These are phyloP conservation scores for Antheraea yamamai DNA, from an alignment of 2,888 invertebrate genomes.

Conservation along the genomic window DNA sequence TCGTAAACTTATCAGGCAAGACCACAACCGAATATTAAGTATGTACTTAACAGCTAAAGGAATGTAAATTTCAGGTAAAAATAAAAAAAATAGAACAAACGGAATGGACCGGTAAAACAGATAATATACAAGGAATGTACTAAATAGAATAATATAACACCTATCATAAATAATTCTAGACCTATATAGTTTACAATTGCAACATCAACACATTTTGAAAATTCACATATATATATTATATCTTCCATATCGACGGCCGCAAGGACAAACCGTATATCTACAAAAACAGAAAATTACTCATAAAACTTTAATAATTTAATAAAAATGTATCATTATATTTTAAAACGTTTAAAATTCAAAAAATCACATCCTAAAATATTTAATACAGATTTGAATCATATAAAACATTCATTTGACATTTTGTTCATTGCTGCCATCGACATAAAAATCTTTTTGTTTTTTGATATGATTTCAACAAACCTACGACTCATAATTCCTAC, in stretches of 20 bases:
- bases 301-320: no score
- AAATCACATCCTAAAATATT: no score
- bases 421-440: no score
- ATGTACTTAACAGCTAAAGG: constrained; percentile 78
- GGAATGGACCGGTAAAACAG: constrained; percentile 59
- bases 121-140: constrained; percentile 45
- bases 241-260: no score
- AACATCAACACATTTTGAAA: constrained; percentile 18
- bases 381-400: no score
- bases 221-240: not conserved
- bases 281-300: no score
- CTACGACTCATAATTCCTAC: not conserved
- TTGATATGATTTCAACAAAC: constrained; percentile 6
- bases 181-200: constrained; percentile 25
- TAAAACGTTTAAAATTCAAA: no score
- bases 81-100: constrained; percentile 40
- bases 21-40: constrained; percentile 82
- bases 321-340: no score
- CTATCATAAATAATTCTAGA: constrained; percentile 30
- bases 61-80: constrained; percentile 69
- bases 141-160: constrained; percentile 39
- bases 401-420: no score
- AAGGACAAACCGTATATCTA: no score
- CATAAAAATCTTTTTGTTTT: not conserved
- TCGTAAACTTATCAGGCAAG: constrained; percentile 83